Percentiles rank a stretch among this genome's conserved stretches.
Conservation (phyloP, 2,888 invertebrate genomes). For the Cloeon dipterum region DNA sequence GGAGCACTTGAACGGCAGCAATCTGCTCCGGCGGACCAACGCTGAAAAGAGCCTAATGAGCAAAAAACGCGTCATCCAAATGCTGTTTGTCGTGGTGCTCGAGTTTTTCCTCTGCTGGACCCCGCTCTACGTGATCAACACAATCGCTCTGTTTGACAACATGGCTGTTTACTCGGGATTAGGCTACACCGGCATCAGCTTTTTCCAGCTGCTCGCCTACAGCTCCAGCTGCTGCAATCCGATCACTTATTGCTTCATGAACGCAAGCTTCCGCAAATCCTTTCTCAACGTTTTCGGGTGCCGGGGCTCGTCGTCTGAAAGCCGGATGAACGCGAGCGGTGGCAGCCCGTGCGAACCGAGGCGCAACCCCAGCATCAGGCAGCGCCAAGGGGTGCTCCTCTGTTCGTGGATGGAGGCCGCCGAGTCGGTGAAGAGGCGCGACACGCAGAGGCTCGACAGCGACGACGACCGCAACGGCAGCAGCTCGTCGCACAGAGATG, state of each 20-base stretch:
- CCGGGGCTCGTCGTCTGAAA: constrained; percentile 1
- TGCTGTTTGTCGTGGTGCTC: constrained; percentile 41
- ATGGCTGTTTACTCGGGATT: constrained; percentile 23
- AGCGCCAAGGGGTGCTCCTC: not conserved
- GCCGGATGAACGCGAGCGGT: not conserved
- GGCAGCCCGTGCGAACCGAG: not conserved
- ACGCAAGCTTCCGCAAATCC: constrained; percentile 35
- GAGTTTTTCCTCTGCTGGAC: constrained; percentile 51
- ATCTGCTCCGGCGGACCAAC: constrained; percentile 17
- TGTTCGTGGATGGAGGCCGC: constrained; percentile 1
- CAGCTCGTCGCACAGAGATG: too few relatives aligned
- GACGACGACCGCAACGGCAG: too few relatives aligned
- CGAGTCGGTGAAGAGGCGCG: not conserved
- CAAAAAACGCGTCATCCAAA: constrained; percentile 28
- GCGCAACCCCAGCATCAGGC: not conserved
- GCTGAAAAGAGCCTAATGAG: constrained; percentile 20
- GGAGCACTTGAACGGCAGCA: not conserved
- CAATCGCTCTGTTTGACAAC: constrained; percentile 27
- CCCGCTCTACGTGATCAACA: constrained; percentile 33
- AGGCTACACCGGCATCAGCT: constrained; percentile 24
- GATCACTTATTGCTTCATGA: constrained; percentile 46
- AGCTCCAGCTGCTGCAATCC: constrained; percentile 39
- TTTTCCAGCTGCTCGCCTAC: constrained; percentile 32
- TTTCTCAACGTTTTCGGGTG: constrained; percentile 33
- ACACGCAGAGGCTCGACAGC: not conserved